Base-by-base conservation (phyloP, 2,113 vertebrate species). In the Callionymus lyra region DNA sequence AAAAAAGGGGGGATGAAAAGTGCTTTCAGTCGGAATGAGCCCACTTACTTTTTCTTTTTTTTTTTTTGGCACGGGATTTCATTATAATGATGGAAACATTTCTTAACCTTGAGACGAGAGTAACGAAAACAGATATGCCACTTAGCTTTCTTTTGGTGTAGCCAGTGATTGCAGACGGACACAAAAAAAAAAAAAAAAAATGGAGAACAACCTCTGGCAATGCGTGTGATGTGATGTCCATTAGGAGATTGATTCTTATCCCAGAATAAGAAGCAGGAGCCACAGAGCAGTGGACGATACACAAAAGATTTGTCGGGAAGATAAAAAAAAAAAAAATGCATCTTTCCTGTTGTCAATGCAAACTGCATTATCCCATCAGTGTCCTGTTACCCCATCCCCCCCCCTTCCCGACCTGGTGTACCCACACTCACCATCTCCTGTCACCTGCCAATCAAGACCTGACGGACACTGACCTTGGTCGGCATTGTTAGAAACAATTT, bases 401-500 rank as follows among this genome's bases (percentile, higher is more conserved):
- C 42, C 46, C 48, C 44, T 15, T 37, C 2, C 49, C 43, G 12
- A 54, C 33, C 44, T 16, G 12, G 12, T 13, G 56, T 42, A 60
- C 68, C 58, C 55, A 40, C 56, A 59, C 21, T 27, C 21, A 27
- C 21, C 63, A 58, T 69, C 60, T 44, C 35, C 77, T 80, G 76
- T 80, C 79, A 82, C 56, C 65, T 84, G 82, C 70, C 79, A 81
- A 69, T 85, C 79, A 77, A 44, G 18, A 14, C 21, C 50, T 72
- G 74, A 79, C 57, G 41, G 66, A 56, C 60, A n/a, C 50, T 68
- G 80, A 81, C 83, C 76, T 83, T 80, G 73, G 43, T 34, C 44
- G 38, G 61, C 59, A 53, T 80, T 75, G 70, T 72, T 74, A 44
- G 57, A 59, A 68, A 69, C 39, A 6, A 61, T 67, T 56, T 53